Evolutionary conservation across 1,140 invertebrate genomes (phyloP).

Genomic region (Platyscapa corneri): DNA sequence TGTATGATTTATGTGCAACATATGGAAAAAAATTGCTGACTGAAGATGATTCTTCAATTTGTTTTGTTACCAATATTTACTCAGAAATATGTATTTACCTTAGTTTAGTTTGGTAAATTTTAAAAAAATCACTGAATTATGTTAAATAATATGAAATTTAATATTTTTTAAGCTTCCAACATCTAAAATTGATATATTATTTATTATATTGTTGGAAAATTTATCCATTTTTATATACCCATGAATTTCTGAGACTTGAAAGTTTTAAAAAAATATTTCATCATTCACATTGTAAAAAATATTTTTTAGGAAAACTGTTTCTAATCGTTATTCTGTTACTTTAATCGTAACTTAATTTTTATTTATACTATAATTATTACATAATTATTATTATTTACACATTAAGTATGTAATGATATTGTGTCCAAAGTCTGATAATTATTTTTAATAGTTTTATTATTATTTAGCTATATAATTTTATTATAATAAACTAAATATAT

Average conservation of each 20-base stretch:
- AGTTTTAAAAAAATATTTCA: constrained; percentile 19
- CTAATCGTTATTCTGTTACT: constrained; percentile 32
- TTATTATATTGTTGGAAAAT: constrained; percentile 47
- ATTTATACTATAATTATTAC: constrained; percentile 26
- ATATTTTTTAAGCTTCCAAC: constrained; percentile 12
- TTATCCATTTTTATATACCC: constrained; percentile 31
- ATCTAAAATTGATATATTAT: constrained; percentile 41
- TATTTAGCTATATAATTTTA: constrained; percentile 25
- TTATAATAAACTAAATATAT: background rate
- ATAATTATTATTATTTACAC: constrained; percentile 33
- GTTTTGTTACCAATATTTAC: constrained; percentile 23
- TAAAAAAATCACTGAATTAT: background rate
- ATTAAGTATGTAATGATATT: constrained; percentile 33
- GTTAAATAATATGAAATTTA: constrained; percentile 43
- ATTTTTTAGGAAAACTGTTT: constrained; percentile 43
- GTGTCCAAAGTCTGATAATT: constrained; percentile 45
- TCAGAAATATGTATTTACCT: background rate
- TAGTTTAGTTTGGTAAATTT: background rate
- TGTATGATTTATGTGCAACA: background rate
- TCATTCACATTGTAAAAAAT: constrained; percentile 11
- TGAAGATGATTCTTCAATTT: constrained; percentile 32
- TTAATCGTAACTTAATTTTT: background rate
- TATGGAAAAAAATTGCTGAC: background rate
- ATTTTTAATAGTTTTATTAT: constrained; percentile 44
- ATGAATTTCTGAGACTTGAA: background rate